phyloP scores from a whole-genome alignment of 2,888 invertebrate species.

The Drosophila paranaensis region DNA sequence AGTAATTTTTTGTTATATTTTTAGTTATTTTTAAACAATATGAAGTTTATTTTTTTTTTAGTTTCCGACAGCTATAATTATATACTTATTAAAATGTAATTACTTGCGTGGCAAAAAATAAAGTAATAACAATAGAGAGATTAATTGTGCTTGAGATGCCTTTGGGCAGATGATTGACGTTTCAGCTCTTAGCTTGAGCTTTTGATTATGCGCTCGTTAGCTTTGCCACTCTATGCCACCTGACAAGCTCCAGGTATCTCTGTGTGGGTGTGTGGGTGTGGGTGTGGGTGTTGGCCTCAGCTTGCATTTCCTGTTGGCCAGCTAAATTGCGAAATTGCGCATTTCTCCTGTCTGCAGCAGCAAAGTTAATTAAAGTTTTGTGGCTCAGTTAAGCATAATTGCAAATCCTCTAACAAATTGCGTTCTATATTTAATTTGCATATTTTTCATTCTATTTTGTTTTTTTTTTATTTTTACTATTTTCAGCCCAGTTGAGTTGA shows the following conservation, averaged over 20 bases:
- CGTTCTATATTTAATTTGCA: slow-evolving; percentile 6
- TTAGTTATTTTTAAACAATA: slow-evolving; percentile 1
- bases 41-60: neutral
- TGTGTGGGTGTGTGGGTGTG: slow-evolving; percentile 7
- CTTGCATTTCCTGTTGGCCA: slow-evolving; percentile 22
- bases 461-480: no score
- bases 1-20: neutral
- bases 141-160: slow-evolving; percentile 21
- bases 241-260: slow-evolving; percentile 6
- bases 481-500: slow-evolving; percentile 1
- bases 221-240: neutral
- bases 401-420: slow-evolving; percentile 12
- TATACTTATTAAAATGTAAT: slow-evolving; percentile 1
- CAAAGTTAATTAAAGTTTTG: slow-evolving; percentile 21
- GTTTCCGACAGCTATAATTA: slow-evolving; percentile 6
- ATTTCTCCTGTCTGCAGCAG: neutral
- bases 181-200: slow-evolving; percentile 9
- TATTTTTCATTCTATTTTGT: neutral
- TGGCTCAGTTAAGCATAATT: slow-evolving; percentile 7
- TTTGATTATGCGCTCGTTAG: slow-evolving; percentile 18
- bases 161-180: slow-evolving; percentile 15
- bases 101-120: neutral
- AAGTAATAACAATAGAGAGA: neutral
- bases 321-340: slow-evolving; percentile 23
- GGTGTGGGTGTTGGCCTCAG: neutral